These are phyloP conservation scores for Megalurothrips usitatus DNA, from an alignment of 2,888 invertebrate species.

Conservation along the genomic window DNA sequence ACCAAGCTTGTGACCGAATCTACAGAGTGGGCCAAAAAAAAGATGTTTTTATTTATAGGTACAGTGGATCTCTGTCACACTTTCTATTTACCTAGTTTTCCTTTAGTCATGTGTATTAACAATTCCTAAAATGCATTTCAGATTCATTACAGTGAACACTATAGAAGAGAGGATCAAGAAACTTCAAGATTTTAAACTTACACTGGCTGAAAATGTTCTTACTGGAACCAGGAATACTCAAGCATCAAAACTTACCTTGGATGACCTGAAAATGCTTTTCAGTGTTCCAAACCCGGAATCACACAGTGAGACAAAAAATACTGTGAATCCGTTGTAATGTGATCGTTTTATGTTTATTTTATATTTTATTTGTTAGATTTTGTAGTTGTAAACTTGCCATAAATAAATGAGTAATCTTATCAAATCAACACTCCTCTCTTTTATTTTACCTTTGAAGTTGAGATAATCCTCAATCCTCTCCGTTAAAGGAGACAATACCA, in stretches of 20 bases:
- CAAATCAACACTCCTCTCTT: too few relatives aligned
- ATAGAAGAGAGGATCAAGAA: conserved; percentile 81
- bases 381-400: too few relatives aligned
- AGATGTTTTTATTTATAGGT: conserved; percentile 78
- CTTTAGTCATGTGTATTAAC: not conserved
- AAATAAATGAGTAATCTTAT: too few relatives aligned
- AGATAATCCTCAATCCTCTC: too few relatives aligned
- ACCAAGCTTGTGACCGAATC: conserved; percentile 90
- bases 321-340: too few relatives aligned
- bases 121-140: conserved; percentile 43
- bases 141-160: conserved; percentile 77
- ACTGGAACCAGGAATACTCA: conserved; percentile 61
- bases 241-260: conserved; percentile 68
- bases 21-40: conserved; percentile 86
- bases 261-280: conserved; percentile 56
- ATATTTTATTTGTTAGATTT: too few relatives aligned
- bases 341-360: too few relatives aligned
- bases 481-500: too few relatives aligned
- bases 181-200: conserved; percentile 74
- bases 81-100: not conserved
- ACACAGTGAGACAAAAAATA: too few relatives aligned
- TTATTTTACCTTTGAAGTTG: too few relatives aligned
- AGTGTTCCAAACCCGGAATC: not conserved
- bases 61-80: conserved; percentile 38
- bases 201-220: conserved; percentile 71